Conservation (phyloP, 2,797 vertebrate genomes). For the Onychomys leucogaster region DNA sequence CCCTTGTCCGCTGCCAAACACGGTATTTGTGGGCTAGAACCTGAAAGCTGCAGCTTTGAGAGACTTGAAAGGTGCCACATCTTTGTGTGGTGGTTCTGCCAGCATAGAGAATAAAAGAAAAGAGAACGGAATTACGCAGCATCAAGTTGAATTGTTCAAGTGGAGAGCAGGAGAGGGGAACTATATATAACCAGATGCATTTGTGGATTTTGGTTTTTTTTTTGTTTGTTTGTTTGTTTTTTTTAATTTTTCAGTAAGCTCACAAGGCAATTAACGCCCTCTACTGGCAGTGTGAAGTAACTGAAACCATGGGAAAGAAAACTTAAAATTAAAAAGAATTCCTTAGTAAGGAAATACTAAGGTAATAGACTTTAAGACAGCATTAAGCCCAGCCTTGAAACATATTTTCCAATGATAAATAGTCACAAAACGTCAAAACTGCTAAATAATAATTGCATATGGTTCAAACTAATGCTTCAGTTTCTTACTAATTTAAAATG, state of each 20-base stretch:
- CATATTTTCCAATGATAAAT: neutral
- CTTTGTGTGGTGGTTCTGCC: constrained; percentile 58
- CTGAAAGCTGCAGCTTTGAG: constrained; percentile 67
- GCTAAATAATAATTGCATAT: constrained; percentile 5
- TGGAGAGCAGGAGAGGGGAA: constrained; percentile 61
- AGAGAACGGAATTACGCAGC: constrained; percentile 57
- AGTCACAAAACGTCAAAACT: neutral
- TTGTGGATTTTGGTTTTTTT: neutral
- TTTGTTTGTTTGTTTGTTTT: neutral
- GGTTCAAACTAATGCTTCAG: neutral
- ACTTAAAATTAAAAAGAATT: constrained; percentile 27
- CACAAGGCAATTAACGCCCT: constrained; percentile 64
- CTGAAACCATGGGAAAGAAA: constrained; percentile 56
- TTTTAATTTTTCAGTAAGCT: constrained; percentile 63
- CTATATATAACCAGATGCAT: constrained; percentile 66
- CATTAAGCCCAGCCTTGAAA: neutral
- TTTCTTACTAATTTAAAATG: constrained; percentile 44
- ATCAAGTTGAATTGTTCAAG: constrained; percentile 67
- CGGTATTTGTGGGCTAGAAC: constrained; percentile 56
- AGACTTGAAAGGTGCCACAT: constrained; percentile 44
- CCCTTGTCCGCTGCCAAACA: constrained; percentile 76
- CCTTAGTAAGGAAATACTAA: neutral
- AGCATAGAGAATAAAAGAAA: constrained; percentile 72
- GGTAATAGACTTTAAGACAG: constrained; percentile 34
- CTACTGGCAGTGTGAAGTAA: constrained; percentile 71